phyloP scores from a whole-genome alignment of 35 echinoderm and acorn worm species.

The Amphiura filiformis region DNA sequence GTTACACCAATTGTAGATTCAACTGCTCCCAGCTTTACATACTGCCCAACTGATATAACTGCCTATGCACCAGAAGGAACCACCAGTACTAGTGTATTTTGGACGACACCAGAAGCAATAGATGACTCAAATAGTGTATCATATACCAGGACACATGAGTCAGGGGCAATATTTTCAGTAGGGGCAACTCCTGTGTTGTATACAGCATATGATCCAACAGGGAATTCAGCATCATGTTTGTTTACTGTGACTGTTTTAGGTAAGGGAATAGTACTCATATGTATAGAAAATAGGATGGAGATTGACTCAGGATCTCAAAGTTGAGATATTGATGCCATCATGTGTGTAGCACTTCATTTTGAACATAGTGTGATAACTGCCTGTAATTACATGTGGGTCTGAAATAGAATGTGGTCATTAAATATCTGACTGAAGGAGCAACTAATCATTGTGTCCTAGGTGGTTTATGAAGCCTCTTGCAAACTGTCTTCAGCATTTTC shows the following conservation, averaged over 20 bases:
- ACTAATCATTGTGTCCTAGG: no score
- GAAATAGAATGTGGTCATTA: no score
- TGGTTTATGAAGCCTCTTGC: no score
- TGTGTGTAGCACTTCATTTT: no score
- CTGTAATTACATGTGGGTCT: no score
- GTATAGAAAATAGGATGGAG: no score
- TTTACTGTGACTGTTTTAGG: neutral
- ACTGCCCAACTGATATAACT: neutral
- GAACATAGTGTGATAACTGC: no score
- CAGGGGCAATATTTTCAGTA: neutral
- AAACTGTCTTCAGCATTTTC: no score
- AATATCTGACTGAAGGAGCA: no score
- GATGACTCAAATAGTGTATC: neutral
- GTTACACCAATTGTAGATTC: neutral
- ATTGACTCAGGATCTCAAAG: no score
- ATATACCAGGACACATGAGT: neutral
- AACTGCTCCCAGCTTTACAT: neutral
- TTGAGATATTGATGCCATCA: no score
- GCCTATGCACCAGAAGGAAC: neutral
- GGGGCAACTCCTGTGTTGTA: neutral
- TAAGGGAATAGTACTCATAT: no score
- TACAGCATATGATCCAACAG: neutral
- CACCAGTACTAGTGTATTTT: neutral
- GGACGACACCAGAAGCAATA: neutral
- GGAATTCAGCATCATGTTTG: neutral